phyloP scores from a whole-genome alignment of 2,113 vertebrate genomes.

The Steatornis caripensis region DNA sequence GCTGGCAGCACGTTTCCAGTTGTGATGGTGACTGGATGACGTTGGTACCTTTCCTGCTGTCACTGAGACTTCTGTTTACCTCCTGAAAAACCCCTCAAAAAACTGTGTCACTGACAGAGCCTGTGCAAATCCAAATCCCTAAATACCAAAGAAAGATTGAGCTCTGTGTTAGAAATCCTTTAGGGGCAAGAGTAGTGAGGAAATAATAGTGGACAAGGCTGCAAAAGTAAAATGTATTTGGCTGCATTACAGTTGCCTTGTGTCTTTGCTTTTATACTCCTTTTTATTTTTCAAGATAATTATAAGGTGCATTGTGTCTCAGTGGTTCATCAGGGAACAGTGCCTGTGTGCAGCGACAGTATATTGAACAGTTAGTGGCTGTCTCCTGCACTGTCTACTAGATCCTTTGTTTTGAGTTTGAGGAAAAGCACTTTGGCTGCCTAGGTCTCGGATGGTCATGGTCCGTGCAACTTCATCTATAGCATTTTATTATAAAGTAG shows the following conservation, averaged over 20 bases:
- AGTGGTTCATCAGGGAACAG: neutral
- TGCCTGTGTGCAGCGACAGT: neutral
- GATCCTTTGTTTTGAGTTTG: neutral
- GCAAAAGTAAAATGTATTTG: neutral
- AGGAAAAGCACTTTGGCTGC: neutral
- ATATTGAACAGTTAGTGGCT: neutral
- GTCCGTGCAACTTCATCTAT: neutral
- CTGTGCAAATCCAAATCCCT: neutral
- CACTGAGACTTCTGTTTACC: neutral
- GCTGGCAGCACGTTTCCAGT: neutral
- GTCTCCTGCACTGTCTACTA: neutral
- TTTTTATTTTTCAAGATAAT: neutral
- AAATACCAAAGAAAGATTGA: neutral
- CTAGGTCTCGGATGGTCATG: neutral
- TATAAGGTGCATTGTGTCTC: neutral
- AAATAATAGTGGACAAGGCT: neutral
- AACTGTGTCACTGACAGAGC: neutral
- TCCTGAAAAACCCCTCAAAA: rapidly evolving
- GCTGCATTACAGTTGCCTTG: neutral
- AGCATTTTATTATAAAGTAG: neutral
- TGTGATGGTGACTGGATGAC: neutral
- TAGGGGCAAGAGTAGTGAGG: neutral
- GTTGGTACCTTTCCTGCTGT: neutral
- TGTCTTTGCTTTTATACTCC: neutral
- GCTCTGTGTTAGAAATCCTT: neutral